A percentile compares a stretch with the other conserved stretches of the same genome.
Conservation (phyloP, 2,113 vertebrate species). For the Hylia prasina region DNA sequence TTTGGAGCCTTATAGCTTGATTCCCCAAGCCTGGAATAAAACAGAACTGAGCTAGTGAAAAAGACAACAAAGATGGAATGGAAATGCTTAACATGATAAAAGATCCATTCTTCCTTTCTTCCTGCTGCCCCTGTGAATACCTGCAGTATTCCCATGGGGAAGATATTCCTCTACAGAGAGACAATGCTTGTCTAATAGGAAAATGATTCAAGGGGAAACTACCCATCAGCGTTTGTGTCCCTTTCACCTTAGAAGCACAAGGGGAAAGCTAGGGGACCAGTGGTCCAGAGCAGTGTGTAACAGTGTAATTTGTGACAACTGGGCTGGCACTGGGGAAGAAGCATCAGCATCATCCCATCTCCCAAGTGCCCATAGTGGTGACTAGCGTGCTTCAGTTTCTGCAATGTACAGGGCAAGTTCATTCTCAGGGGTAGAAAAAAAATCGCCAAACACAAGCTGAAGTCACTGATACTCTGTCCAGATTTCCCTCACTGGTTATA, state of each 20-base stretch:
- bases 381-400: neutral
- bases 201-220: neutral
- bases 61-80: neutral
- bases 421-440: neutral
- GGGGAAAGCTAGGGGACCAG: neutral
- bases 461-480: neutral
- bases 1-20: neutral
- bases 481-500: neutral
- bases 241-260: neutral
- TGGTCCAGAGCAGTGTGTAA: neutral
- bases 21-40: conserved; percentile 18
- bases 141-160: neutral
- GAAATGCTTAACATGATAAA: neutral
- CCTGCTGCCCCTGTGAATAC: neutral
- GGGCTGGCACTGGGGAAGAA: neutral
- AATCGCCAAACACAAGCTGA: neutral
- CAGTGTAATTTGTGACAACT: neutral
- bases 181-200: neutral
- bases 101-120: neutral
- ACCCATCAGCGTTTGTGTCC: neutral
- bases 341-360: neutral
- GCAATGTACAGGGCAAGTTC: neutral
- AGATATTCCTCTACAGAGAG: neutral
- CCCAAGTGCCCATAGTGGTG: rapidly evolving
- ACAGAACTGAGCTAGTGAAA: neutral